Evolutionary conservation across 2,797 vertebrate genomes (phyloP), one percentile per base, ranked within the genome.

Genomic region (Lacerta viridis): DNA sequence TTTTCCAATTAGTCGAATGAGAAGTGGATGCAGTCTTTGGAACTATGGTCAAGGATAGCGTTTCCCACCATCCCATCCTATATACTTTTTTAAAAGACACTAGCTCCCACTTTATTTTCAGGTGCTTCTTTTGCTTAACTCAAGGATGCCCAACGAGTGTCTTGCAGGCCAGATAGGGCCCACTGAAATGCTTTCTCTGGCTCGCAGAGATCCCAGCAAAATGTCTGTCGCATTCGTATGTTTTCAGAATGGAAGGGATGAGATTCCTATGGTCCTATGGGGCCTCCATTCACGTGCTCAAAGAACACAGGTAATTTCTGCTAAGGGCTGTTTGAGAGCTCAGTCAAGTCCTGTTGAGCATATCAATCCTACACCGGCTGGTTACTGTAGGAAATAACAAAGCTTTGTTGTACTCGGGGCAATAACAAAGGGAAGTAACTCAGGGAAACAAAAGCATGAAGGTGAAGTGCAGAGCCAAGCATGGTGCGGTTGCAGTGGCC

Each of bases 31-130:
- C 80, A 76, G 83, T 80, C 83, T 90, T 92, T 93, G 77, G 84
- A 91, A 27, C 92, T 18, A n/a, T 95, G 90, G 90, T 94, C 92
- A 95, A 95, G 92, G 92, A 91, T 90, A 93, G 25, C 33, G 13
- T n/a, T 71, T 86, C 10, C 76, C 8, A 27, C 91, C 85, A 87
- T 86, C 90, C 81, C 75, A 77, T 86, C 66, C 85, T 88, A 91
- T 87, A 55, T 15, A 55, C 50, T 55, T 55, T 55, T 55, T 1
- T 4, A 55, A 90, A 87, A 89, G 81, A 77, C n/a, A 91, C 77
- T 91, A 92, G 36, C 76, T 81, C 91, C 89, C 91, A 80, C 89
- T 93, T 86, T 93, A 89, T 90, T 55, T 92, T 59, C 3, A 74
- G 78, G 86, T 87, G 20, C 15, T 66, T 91, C 15, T 91, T 91